Evolutionary conservation across 2,113 vertebrate genomes (phyloP).

Genomic region (Phylloscopus trochilus): DNA sequence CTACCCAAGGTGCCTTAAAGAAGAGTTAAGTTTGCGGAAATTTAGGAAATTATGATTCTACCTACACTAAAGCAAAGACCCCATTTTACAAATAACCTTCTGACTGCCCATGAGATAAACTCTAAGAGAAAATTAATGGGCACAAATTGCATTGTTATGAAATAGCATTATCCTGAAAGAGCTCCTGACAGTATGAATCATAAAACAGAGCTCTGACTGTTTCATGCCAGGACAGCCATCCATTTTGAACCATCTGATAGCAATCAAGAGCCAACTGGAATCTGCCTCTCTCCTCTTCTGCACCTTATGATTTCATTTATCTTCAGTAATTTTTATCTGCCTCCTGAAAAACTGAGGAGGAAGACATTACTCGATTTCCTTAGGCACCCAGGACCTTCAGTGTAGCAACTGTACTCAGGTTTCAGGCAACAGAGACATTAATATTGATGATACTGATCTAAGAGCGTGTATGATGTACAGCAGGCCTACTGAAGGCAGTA

Average conservation of each 20-base stretch:
- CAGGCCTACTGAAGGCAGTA: not conserved
- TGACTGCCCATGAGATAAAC: not conserved
- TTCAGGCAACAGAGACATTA: not conserved
- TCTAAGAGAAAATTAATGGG: not conserved
- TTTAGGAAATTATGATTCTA: accelerated
- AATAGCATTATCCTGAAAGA: not conserved
- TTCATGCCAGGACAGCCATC: not conserved
- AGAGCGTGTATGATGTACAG: not conserved
- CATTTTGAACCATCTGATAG: not conserved
- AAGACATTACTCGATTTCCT: not conserved
- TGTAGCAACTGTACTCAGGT: not conserved
- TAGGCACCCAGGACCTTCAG: not conserved
- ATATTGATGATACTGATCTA: not conserved
- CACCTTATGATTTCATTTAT: not conserved
- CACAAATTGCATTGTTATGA: not conserved
- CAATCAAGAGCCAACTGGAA: not conserved
- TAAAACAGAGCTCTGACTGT: not conserved
- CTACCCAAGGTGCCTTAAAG: not conserved
- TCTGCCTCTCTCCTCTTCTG: not conserved
- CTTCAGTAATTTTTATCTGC: not conserved
- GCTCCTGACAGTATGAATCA: not conserved
- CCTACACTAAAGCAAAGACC: not conserved
- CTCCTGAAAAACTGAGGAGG: not conserved
- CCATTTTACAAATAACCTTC: not conserved
- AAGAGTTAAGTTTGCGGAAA: not conserved